phyloP scores from a whole-genome alignment of 2,797 vertebrate genomes.

The Peromyscus eremicus region DNA sequence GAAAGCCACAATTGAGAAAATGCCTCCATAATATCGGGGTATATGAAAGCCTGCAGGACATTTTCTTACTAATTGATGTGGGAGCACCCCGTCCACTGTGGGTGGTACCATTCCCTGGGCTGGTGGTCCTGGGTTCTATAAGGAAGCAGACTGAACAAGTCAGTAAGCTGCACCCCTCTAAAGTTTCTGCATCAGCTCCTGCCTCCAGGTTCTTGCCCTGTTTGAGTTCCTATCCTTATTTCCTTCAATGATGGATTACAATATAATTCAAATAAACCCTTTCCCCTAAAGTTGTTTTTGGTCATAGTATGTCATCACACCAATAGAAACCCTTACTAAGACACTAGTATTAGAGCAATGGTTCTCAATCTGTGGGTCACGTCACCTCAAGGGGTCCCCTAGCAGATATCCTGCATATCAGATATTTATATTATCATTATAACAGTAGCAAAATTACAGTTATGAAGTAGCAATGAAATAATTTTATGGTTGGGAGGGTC shows the following conservation, averaged over 20 bases:
- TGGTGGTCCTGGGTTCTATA: neutral
- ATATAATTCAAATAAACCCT: neutral
- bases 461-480: neutral
- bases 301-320: neutral
- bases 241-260: neutral
- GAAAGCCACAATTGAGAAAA: neutral
- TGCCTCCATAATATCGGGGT: neutral
- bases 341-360: neutral
- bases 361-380: neutral
- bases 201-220: too few relatives aligned
- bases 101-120: neutral
- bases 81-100: too few relatives aligned
- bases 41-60: neutral
- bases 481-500: neutral
- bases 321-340: neutral
- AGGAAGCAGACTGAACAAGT: neutral
- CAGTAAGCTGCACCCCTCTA: neutral
- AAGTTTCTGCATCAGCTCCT: neutral
- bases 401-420: neutral
- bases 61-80: neutral
- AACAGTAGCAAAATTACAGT: neutral
- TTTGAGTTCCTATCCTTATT: neutral
- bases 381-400: neutral
- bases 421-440: neutral
- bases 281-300: neutral